Percentiles rank a stretch among this genome's conserved stretches.
These are phyloP conservation scores for Fistularia tabacaria DNA, from an alignment of 2,797 vertebrate genomes.

Conservation along the genomic window DNA sequence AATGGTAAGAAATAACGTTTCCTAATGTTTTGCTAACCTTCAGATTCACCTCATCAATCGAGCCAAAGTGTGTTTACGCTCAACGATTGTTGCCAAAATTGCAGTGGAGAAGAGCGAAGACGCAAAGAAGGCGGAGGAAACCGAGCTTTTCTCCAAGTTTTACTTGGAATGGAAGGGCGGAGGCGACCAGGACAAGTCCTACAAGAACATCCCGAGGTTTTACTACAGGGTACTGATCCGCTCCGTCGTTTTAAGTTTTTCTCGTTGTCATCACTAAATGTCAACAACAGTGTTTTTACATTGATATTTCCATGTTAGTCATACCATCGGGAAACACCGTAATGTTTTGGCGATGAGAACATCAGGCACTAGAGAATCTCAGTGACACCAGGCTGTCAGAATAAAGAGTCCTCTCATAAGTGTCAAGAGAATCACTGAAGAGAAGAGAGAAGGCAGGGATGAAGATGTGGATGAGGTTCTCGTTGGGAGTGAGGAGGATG, in stretches of 20 bases:
- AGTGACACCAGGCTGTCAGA: not conserved
- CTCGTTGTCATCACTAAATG: too few relatives aligned
- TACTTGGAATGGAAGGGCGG: constrained; percentile 92
- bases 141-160: constrained; percentile 87
- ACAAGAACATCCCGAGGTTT: constrained; percentile 89
- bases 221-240: constrained; percentile 84
- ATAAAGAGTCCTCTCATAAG: not conserved
- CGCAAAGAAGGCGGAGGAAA: constrained; percentile 90
- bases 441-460: too few relatives aligned
- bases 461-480: too few relatives aligned
- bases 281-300: too few relatives aligned
- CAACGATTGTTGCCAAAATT: not conserved
- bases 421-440: too few relatives aligned
- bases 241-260: too few relatives aligned
- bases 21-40: not conserved
- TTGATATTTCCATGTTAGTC: too few relatives aligned
- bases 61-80: not conserved
- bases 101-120: constrained; percentile 84
- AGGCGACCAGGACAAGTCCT: constrained; percentile 73
- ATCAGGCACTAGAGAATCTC: not conserved
- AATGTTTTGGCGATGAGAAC: not conserved
- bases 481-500: too few relatives aligned
- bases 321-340: not conserved
- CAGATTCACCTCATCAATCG: too few relatives aligned
- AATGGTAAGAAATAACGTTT: constrained; percentile 49